These are phyloP conservation scores for Oostethus manadensis DNA, from an alignment of 2,113 vertebrate genomes.

Conservation along the genomic window DNA sequence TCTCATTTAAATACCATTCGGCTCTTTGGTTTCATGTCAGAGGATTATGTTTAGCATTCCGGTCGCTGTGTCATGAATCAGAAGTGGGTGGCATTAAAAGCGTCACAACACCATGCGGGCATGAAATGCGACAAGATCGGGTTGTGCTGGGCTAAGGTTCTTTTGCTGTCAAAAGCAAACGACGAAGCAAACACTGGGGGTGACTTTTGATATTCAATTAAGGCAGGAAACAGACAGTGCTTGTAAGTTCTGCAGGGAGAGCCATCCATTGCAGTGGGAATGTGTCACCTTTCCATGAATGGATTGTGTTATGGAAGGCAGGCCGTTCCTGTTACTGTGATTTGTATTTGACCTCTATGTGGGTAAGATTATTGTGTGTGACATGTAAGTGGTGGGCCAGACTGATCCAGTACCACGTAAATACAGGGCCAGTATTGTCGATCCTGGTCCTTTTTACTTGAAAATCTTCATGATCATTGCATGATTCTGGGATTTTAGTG, in stretches of 20 bases:
- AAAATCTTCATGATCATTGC: too few species aligned
- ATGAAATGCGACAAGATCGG: slow-evolving; percentile 19
- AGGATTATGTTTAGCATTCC: slow-evolving; percentile 55
- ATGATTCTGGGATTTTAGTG: too few species aligned
- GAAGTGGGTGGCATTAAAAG: slow-evolving; percentile 31
- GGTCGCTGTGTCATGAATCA: slow-evolving; percentile 58
- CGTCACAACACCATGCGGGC: slow-evolving; percentile 37
- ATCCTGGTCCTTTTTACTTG: too few species aligned
- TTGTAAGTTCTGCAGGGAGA: slow-evolving; percentile 40
- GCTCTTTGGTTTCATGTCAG: slow-evolving; percentile 55
- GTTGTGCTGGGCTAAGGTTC: slow-evolving; percentile 3
- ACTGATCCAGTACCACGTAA: too few species aligned
- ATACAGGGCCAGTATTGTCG: too few species aligned
- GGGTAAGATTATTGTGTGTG: not conserved
- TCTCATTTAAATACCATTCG: slow-evolving; percentile 56
- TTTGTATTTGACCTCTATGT: slow-evolving; percentile 51
- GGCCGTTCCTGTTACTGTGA: slow-evolving; percentile 50
- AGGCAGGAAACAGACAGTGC: slow-evolving; percentile 42
- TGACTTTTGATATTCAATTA: slow-evolving; percentile 56
- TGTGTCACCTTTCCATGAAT: slow-evolving; percentile 59
- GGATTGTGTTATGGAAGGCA: slow-evolving; percentile 43
- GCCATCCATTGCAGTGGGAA: slow-evolving; percentile 39
- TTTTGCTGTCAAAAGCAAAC: slow-evolving; percentile 6
- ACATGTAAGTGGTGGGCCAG: too few species aligned
- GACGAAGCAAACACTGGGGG: slow-evolving; percentile 10